Percentiles rank a stretch among this genome's conserved stretches.
phyloP scores from a whole-genome alignment of 2,113 vertebrate species.

The Empidonax traillii region DNA sequence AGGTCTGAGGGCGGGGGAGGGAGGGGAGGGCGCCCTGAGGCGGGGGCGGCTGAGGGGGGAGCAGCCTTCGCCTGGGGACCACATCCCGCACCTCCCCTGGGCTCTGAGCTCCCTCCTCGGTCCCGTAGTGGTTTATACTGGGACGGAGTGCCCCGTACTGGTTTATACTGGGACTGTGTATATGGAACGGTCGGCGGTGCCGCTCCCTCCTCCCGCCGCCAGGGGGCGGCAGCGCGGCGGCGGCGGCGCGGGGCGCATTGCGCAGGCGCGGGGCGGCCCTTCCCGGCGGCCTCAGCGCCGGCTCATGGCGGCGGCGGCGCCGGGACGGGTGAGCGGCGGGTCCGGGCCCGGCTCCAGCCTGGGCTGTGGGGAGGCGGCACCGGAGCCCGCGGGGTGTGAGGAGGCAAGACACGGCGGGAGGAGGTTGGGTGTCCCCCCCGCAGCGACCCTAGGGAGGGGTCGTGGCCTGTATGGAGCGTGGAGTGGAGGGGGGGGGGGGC shows the following conservation, averaged over 20 bases:
- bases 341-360: fast-evolving
- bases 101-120: neutral
- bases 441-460: neutral
- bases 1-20: too few species aligned
- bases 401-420: too few species aligned
- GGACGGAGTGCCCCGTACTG: too few species aligned
- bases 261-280: neutral
- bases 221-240: neutral
- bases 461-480: neutral
- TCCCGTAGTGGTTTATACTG: neutral
- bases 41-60: too few species aligned
- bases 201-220: neutral
- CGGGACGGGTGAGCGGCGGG: neutral
- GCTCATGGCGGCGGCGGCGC: conserved; percentile 23
- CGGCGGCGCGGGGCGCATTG: neutral
- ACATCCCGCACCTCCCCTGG: too few species aligned
- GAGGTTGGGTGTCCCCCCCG: fast-evolving
- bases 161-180: too few species aligned
- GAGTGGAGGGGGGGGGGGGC: too few species aligned
- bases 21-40: too few species aligned
- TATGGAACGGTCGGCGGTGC: neutral
- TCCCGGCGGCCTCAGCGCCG: conserved; percentile 26
- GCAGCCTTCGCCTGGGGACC: neutral
- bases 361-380: fast-evolving
- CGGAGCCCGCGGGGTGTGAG: neutral